phyloP scores from a whole-genome alignment of 1,140 invertebrate species.

The Pogonus chalceus region DNA sequence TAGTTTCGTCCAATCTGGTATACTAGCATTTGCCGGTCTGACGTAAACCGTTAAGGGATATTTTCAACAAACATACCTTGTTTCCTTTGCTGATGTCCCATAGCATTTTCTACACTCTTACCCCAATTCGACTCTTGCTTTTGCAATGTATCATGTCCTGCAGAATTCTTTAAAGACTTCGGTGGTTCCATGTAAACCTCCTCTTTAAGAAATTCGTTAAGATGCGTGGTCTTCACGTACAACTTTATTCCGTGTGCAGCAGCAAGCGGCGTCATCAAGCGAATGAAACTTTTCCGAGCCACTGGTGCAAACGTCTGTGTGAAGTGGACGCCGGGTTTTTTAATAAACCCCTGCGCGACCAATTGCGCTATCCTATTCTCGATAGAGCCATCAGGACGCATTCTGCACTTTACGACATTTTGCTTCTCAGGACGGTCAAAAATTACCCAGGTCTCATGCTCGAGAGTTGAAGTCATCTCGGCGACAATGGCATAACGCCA shows the following conservation, averaged over 20 bases:
- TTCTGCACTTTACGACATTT: constrained; percentile 16
- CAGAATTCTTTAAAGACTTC: too few species aligned
- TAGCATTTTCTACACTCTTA: constrained; percentile 9
- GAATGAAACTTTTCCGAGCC: constrained; percentile 26
- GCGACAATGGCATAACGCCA: neutral
- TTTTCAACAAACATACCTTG: constrained; percentile 21
- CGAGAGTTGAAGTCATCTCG: neutral
- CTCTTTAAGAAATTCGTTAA: constrained; percentile 28
- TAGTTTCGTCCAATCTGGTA: constrained; percentile 16
- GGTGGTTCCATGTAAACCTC: constrained; percentile 23
- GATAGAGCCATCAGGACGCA: neutral
- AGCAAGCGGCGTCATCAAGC: constrained; percentile 26
- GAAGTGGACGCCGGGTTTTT: constrained; percentile 29
- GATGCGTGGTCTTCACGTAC: constrained; percentile 29
- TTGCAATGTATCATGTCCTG: too few species aligned
- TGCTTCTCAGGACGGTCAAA: neutral
- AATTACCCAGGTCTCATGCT: neutral
- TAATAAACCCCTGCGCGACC: constrained; percentile 1
- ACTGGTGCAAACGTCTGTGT: constrained; percentile 34
- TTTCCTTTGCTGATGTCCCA: constrained; percentile 10
- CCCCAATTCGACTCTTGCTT: too few species aligned
- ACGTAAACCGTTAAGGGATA: constrained; percentile 27
- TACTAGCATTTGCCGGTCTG: constrained; percentile 24
- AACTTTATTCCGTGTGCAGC: constrained; percentile 28
- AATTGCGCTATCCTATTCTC: neutral